Base-by-base conservation (phyloP, 2,888 invertebrate species). In the Tetropium fuscum region DNA sequence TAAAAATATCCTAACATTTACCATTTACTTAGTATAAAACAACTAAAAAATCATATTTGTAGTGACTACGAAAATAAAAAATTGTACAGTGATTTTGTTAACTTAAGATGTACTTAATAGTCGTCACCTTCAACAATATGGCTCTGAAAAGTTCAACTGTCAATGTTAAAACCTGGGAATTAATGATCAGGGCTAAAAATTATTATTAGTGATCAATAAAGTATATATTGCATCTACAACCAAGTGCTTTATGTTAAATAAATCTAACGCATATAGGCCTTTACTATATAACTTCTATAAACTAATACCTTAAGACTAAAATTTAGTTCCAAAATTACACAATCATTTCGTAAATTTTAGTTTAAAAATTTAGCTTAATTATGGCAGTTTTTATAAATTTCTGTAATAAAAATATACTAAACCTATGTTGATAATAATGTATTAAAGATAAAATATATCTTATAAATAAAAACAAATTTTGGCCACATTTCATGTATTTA, bases 41-140 rank as follows among this genome's bases (percentile, higher is more conserved):
- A 49, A 18, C 32, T 49, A 49, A 58, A 54, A 41, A 53, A 58
- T 51, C 43, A 48, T 58, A 60, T 57, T 58, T 49, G 43, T 38
- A 51, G 30, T 10, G n/a, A 38, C 25, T 18, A 13, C 27, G 4
- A 5, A 27, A 16, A 59, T 49, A 54, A 34, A 47, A 47, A 38
- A 41, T 32, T 32, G 27, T 19, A 13, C 19, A 16, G 6, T 34
- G 3, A 32, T 34, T 51, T 22, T 40, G 6, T 7, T 40, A 51
- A 51, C 25, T 34, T 25, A 36, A 48, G 20, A 48, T 48, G 36
- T 36, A 47, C n/a, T n/a, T n/a, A n/a, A n/a, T n/a, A n/a, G 22
- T 38, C 22, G 34, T 48, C 36, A 19, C 11, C 22, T 30, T 44
- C 16, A 25, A 44, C 13, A 27, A 3, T 5, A 13, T 11, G 11